Base-by-base conservation (phyloP, 2,797 vertebrate genomes). In the Lepilemur ruficaudatus region DNA sequence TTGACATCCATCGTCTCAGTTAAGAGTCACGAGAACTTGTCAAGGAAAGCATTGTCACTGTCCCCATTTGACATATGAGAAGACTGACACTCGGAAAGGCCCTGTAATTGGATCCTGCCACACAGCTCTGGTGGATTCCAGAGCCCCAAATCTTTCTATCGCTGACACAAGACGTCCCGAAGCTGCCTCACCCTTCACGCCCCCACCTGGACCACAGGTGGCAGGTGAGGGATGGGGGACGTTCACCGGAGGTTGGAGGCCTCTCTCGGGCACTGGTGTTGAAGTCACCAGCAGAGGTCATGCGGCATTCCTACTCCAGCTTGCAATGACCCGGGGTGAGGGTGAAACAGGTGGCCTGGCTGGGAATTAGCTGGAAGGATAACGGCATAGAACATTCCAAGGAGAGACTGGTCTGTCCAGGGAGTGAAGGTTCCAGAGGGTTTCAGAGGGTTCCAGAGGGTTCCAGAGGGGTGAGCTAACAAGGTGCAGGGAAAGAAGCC, bases 321-420 rank as follows among this genome's bases (percentile, higher is more conserved):
- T 48, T 28, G 35, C 13, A 20, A 43, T 0, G 41, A 41, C 1
- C 0, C 1, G 48, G 55, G 55, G 5, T 3, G 59, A 65, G 25
- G 59, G 35, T 5, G 52, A 50, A 8, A 6, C 8, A 30, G 38
- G 46, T 0, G 1, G 15, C 18, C 48, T 6, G 59, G 25, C 28
- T n/a, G 81, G 11, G 67, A 11, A n/a, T 22, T 41, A 38, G 11
- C 0, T 14, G 57, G 65, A 38, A 75, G 52, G 35, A 32, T 1
- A 13, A 10, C 0, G 30, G 52, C 1, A 8, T 25, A 30, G 30
- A 8, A 32, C 2, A 8, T 4, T 3, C 9, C 15, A 5, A 18
- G 35, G 59, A 38, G 57, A 76, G 52, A 11, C 7, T 0, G 5
- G 59, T n/a, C 46, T 20, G 3, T 8, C 52, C 2, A 0, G 10